Evolutionary conservation across 2,113 vertebrate genomes (phyloP).

Genomic region (Steatornis caripensis): DNA sequence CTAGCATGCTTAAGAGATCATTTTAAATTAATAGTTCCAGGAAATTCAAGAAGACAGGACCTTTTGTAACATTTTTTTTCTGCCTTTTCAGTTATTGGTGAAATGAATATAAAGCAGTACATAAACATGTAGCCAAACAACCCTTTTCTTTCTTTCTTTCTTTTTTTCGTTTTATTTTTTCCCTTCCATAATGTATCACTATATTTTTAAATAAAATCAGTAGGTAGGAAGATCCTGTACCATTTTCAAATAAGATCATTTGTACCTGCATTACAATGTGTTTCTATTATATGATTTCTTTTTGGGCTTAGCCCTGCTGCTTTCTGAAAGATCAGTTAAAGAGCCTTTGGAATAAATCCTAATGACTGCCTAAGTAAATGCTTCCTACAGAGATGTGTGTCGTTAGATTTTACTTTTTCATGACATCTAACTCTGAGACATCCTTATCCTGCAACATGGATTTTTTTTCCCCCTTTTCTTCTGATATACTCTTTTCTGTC

Average conservation of each 20-base stretch:
- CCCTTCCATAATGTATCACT: not conserved
- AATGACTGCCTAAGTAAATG: conserved; percentile 12
- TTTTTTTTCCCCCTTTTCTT: not conserved
- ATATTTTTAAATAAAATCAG: conserved; percentile 39
- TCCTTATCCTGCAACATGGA: not conserved
- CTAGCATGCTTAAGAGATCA: not conserved
- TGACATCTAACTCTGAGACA: not conserved
- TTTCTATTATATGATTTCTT: conserved; percentile 8
- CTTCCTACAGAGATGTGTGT: not conserved
- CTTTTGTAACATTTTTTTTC: not conserved
- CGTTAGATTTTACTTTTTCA: not conserved
- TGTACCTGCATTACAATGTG: not conserved
- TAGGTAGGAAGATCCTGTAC: conserved; percentile 6
- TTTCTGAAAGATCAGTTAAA: conserved; percentile 35
- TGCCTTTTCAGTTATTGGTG: not conserved
- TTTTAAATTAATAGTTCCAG: not conserved
- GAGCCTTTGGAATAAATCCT: not conserved
- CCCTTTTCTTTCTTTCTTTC: not conserved
- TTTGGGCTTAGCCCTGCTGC: not conserved
- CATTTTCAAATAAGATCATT: conserved; percentile 20
- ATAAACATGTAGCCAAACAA: not conserved
- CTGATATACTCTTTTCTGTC: not conserved
- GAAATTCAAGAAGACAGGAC: not conserved
- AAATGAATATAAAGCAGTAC: not conserved
- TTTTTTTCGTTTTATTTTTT: not conserved